These are phyloP conservation scores for Cyanoramphus novaezelandiae DNA, from an alignment of 2,113 vertebrate genomes.

Conservation along the genomic window DNA sequence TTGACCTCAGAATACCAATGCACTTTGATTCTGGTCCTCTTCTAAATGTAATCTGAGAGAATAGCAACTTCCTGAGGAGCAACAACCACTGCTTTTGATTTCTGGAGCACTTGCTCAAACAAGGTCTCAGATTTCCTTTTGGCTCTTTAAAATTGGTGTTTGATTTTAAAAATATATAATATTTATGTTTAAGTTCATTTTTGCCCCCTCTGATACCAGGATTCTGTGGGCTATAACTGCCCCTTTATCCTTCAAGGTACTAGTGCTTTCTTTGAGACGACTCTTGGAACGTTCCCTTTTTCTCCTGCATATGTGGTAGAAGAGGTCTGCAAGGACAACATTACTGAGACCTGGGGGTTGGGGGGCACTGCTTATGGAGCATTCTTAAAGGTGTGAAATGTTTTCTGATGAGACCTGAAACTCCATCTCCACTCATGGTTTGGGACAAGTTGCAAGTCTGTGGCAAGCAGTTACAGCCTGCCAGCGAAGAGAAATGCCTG, in stretches of 20 bases:
- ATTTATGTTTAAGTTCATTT: not conserved
- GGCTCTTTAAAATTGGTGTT: not conserved
- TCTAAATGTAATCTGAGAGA: not conserved
- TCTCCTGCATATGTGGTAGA: not conserved
- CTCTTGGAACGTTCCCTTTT: slow-evolving; percentile 1
- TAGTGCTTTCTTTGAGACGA: not conserved
- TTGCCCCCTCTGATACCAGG: not conserved
- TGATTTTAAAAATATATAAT: not conserved
- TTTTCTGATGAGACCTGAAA: slow-evolving; percentile 40
- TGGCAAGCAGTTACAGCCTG: not conserved
- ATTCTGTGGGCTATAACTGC: not conserved
- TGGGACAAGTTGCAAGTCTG: not conserved
- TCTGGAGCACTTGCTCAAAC: not conserved
- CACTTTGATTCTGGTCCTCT: not conserved
- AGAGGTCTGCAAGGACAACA: not conserved
- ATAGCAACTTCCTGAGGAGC: not conserved
- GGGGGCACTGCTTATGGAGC: slow-evolving; percentile 8
- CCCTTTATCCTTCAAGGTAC: not conserved
- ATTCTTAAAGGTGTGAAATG: slow-evolving; percentile 29
- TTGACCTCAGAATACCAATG: not conserved
- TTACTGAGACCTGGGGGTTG: not conserved
- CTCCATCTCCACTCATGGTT: not conserved
- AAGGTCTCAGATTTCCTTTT: not conserved
- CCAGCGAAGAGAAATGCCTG: not conserved
- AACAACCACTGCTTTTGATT: slow-evolving; percentile 16